These are phyloP conservation scores for Cantharis rustica DNA, from an alignment of 2,888 invertebrate species.

Conservation along the genomic window DNA sequence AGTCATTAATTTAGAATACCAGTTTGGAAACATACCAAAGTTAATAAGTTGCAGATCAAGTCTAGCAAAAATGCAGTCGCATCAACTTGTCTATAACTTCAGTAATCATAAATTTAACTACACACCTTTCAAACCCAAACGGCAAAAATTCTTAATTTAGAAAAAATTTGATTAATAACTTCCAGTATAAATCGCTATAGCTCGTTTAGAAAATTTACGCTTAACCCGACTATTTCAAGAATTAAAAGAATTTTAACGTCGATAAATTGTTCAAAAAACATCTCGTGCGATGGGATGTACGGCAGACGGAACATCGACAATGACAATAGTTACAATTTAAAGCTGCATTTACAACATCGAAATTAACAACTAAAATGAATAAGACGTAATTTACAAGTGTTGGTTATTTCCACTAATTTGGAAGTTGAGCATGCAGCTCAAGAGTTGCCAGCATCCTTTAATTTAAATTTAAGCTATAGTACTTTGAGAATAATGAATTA, in stretches of 20 bases:
- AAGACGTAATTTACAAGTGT: neutral
- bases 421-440: neutral
- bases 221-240: too few relatives aligned
- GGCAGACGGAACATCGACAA: neutral
- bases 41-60: conserved; percentile 7
- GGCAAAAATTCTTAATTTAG: neutral
- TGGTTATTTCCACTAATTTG: neutral
- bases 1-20: conserved; percentile 10
- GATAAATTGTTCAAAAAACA: too few relatives aligned
- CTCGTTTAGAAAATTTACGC: too few relatives aligned
- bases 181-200: too few relatives aligned
- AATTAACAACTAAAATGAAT: neutral
- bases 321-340: neutral
- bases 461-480: too few relatives aligned
- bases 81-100: neutral
- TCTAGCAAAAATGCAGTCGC: conserved; percentile 17
- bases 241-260: too few relatives aligned
- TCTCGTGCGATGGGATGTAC: too few relatives aligned
- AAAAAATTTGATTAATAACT: neutral
- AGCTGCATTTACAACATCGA: neutral
- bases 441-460: neutral
- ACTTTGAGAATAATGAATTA: neutral
- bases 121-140: neutral
- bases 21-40: conserved; percentile 15
- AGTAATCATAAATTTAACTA: neutral